phyloP scores from a whole-genome alignment of 2,797 vertebrate species.

The Austrolebias charrua region DNA sequence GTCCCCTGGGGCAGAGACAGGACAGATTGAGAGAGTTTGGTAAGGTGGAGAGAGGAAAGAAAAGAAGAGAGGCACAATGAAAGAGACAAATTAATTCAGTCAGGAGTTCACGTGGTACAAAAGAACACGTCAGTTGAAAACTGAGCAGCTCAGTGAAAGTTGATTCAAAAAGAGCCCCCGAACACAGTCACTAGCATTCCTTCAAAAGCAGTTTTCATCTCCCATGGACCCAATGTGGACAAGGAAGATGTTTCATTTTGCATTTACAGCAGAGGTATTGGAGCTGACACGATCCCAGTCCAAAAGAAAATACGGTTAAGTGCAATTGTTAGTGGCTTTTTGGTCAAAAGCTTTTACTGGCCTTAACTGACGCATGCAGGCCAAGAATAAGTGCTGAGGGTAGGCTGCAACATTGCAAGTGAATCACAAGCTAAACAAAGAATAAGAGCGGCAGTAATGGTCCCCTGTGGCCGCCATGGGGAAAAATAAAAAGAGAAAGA shows the following conservation, averaged over 20 bases:
- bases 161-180: constrained; percentile 41
- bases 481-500: constrained; percentile 35
- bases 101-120: constrained; percentile 40
- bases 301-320: constrained; percentile 50
- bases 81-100: constrained; percentile 44
- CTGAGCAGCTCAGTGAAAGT: constrained; percentile 49
- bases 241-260: constrained; percentile 33
- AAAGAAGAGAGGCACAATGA: constrained; percentile 23
- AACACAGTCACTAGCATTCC: constrained; percentile 30
- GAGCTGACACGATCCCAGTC: constrained; percentile 31
- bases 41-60: constrained; percentile 1
- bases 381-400: constrained; percentile 50
- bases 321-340: constrained; percentile 42
- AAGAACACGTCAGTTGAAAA: constrained; percentile 55
- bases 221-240: constrained; percentile 18
- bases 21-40: constrained; percentile 36
- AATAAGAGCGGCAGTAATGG: constrained; percentile 38
- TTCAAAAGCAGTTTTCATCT: constrained; percentile 25
- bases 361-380: constrained; percentile 49
- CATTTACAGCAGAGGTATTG: constrained; percentile 37
- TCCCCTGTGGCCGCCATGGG: constrained; percentile 59
- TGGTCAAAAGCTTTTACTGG: constrained; percentile 61
- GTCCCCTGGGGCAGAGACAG: constrained; percentile 87
- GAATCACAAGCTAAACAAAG: constrained; percentile 63
- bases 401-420: constrained; percentile 29